These are phyloP conservation scores for Epinotia bilunana DNA, from an alignment of 2,888 invertebrate species.

Conservation along the genomic window DNA sequence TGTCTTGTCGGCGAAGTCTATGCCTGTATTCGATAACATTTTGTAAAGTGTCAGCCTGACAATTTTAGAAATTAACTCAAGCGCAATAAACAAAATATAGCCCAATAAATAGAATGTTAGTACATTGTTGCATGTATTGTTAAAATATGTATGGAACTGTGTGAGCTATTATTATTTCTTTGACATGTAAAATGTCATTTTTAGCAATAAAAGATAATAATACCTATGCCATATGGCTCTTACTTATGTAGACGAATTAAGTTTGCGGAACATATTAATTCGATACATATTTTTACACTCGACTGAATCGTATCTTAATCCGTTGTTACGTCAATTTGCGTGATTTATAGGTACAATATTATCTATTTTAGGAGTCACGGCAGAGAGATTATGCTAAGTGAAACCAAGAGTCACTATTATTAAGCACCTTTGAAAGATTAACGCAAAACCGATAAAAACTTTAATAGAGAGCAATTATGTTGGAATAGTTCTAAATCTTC, in stretches of 20 bases:
- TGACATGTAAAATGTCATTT: too few species aligned
- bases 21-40: conserved; percentile 56
- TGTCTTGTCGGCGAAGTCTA: conserved; percentile 14
- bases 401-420: neutral
- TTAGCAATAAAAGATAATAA: too few species aligned
- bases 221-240: too few species aligned
- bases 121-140: too few species aligned
- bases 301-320: neutral
- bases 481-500: neutral
- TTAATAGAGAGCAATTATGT: neutral
- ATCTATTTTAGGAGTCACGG: neutral
- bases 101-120: too few species aligned
- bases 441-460: neutral
- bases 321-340: neutral
- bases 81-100: too few species aligned
- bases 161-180: too few species aligned
- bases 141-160: too few species aligned
- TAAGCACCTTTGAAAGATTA: neutral
- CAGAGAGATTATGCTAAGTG: too few species aligned
- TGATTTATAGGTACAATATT: neutral
- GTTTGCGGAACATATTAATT: too few species aligned
- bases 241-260: too few species aligned
- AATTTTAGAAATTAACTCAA: conserved; percentile 3
- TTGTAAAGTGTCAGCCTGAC: conserved; percentile 48
- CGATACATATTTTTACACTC: too few species aligned